These are phyloP conservation scores for Dryococelus australis DNA, from an alignment of 2,888 invertebrate genomes.

Conservation along the genomic window DNA sequence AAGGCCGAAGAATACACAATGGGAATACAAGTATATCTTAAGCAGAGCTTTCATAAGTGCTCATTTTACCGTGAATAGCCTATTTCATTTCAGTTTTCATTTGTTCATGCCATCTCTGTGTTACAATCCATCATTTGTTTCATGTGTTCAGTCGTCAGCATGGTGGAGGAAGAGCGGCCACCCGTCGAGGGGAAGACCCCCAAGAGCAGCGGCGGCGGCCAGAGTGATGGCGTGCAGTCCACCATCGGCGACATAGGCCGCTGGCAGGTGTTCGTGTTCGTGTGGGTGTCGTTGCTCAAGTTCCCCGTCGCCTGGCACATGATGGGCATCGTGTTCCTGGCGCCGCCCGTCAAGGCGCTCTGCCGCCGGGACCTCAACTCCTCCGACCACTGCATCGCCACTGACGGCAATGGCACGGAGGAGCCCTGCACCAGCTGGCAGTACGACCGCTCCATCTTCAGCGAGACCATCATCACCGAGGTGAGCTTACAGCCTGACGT, in stretches of 20 bases:
- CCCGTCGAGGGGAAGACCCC: too few species aligned
- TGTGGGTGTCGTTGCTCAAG: conserved; percentile 67
- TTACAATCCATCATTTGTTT: too few species aligned
- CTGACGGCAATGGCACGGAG: conserved; percentile 44
- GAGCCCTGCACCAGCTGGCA: conserved; percentile 54
- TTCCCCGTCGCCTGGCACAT: conserved; percentile 85
- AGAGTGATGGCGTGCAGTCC: conserved; percentile 33
- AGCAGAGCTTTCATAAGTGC: too few species aligned
- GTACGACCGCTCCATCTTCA: conserved; percentile 71
- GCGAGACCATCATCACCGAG: conserved; percentile 74
- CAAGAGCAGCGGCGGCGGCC: not conserved
- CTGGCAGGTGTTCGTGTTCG: conserved; percentile 78
- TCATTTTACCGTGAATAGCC: too few species aligned
- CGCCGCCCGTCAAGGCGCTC: not conserved
- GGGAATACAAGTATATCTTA: too few species aligned
- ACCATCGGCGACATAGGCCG: conserved; percentile 59
- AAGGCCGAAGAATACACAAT: too few species aligned
- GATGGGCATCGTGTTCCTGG: conserved; percentile 74
- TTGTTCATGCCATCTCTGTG: too few species aligned
- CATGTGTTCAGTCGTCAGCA: too few species aligned
- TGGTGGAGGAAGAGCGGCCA: too few species aligned
- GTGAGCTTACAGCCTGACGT: conserved; percentile 47
- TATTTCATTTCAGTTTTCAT: too few species aligned
- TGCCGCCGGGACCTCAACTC: conserved; percentile 12
- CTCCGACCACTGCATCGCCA: conserved; percentile 51